These are phyloP conservation scores for Hirtodrosophila histrioides DNA, from an alignment of 2,888 invertebrate species.

Conservation along the genomic window DNA sequence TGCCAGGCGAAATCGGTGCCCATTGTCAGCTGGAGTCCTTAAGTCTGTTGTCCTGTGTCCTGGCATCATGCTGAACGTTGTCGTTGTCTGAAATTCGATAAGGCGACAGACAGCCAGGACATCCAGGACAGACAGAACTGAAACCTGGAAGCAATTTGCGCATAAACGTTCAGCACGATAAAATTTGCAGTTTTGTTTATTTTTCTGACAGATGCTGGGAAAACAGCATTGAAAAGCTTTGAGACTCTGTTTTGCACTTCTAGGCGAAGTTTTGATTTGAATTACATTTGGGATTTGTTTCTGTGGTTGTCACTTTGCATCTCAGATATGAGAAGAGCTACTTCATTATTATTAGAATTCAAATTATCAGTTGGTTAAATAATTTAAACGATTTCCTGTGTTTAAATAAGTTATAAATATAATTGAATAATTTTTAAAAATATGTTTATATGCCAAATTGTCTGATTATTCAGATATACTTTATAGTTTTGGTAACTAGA, in stretches of 20 bases:
- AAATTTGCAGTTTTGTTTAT: slow-evolving; percentile 81
- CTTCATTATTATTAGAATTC: not conserved
- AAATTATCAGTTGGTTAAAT: too few species aligned
- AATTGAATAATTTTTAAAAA: too few species aligned
- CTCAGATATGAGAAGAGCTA: slow-evolving; percentile 1
- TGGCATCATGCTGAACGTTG: slow-evolving; percentile 39
- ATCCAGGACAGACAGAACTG: slow-evolving; percentile 42
- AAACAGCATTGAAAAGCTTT: slow-evolving; percentile 47
- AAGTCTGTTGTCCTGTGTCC: slow-evolving; percentile 31
- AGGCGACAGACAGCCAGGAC: slow-evolving; percentile 50
- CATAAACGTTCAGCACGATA: slow-evolving; percentile 78
- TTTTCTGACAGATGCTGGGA: slow-evolving; percentile 75
- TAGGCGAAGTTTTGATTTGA: slow-evolving; percentile 56
- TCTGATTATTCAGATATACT: too few species aligned
- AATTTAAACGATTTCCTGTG: too few species aligned
- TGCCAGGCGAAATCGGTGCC: slow-evolving; percentile 50
- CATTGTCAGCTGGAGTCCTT: slow-evolving; percentile 45
- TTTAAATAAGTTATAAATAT: too few species aligned
- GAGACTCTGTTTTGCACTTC: slow-evolving; percentile 39
- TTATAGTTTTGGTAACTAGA: too few species aligned
- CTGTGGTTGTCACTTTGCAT: slow-evolving; percentile 25
- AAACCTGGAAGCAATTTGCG: slow-evolving; percentile 80
- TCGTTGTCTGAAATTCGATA: slow-evolving; percentile 70
- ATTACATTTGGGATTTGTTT: slow-evolving; percentile 61
- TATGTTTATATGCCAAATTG: too few species aligned